These are phyloP conservation scores for Myotis findleyi DNA, from an alignment of 2,797 vertebrate species.

Conservation along the genomic window DNA sequence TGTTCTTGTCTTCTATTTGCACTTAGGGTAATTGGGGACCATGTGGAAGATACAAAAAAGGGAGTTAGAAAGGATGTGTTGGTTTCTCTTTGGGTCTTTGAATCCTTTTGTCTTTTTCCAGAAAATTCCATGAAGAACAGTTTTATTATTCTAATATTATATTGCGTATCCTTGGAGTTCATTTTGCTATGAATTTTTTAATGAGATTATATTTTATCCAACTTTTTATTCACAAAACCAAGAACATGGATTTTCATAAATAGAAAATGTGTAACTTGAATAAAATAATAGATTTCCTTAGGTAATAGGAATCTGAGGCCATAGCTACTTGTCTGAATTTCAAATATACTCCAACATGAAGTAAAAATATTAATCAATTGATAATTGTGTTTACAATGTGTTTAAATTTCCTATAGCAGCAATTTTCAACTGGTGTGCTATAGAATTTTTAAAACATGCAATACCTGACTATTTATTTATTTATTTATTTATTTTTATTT, in stretches of 20 bases:
- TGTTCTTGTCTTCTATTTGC: neutral
- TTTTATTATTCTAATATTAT: neutral
- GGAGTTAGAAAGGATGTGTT: neutral
- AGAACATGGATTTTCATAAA: neutral
- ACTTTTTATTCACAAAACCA: neutral
- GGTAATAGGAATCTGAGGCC: neutral
- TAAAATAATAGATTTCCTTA: neutral
- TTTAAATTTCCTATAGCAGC: neutral
- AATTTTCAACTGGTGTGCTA: neutral
- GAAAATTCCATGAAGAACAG: neutral
- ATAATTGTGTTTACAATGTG: neutral
- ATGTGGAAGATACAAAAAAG: neutral
- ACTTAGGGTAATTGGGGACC: neutral
- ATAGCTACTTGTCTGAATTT: neutral
- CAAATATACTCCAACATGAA: neutral
- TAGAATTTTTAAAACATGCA: neutral
- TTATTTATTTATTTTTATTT: no score
- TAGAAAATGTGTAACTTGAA: neutral
- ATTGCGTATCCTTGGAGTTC: neutral
- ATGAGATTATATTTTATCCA: neutral
- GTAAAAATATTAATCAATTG: neutral
- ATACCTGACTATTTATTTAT: neutral
- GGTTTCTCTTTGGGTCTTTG: neutral
- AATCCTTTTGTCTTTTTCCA: neutral
- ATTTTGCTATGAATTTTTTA: neutral